Conservation (phyloP, 1,140 invertebrate species). For the Drosophila albomicans region DNA sequence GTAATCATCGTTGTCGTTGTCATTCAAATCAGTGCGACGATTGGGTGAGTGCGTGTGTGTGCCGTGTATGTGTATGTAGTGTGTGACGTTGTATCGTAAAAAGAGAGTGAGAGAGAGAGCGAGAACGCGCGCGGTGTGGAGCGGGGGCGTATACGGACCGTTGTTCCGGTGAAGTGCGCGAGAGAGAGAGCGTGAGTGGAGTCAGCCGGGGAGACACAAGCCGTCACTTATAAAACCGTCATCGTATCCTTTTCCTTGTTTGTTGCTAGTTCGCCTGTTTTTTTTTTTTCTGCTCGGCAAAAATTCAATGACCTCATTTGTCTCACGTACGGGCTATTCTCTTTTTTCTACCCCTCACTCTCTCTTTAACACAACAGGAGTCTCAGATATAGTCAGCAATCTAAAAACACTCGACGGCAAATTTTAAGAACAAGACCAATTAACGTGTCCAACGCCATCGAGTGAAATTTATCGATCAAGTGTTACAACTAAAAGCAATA, state of each 20-base stretch:
- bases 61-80: conserved; percentile 46
- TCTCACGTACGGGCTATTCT: conserved; percentile 70
- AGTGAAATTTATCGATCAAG: conserved; percentile 41
- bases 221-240: conserved; percentile 30
- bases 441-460: conserved; percentile 39
- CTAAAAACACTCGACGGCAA: conserved; percentile 49
- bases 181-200: conserved; percentile 40
- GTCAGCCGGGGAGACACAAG: conserved; percentile 36
- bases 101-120: conserved; percentile 18
- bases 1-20: conserved; percentile 51
- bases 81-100: conserved; percentile 70
- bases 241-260: conserved; percentile 57
- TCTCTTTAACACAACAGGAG: conserved; percentile 53
- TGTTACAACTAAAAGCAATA: conserved; percentile 38
- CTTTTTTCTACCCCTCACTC: conserved; percentile 15
- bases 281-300: conserved; percentile 39
- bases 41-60: conserved; percentile 55
- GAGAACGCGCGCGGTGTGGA: conserved; percentile 43
- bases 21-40: conserved; percentile 54
- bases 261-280: conserved; percentile 17
- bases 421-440: conserved; percentile 49
- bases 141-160: conserved; percentile 56
- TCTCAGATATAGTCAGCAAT: conserved; percentile 44
- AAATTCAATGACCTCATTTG: conserved; percentile 84
- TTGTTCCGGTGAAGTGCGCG: conserved; percentile 61